A percentile compares a stretch with the other conserved stretches of the same genome.
These are phyloP conservation scores for Lepidurus packardi DNA, from an alignment of 1,140 invertebrate species.

Conservation along the genomic window DNA sequence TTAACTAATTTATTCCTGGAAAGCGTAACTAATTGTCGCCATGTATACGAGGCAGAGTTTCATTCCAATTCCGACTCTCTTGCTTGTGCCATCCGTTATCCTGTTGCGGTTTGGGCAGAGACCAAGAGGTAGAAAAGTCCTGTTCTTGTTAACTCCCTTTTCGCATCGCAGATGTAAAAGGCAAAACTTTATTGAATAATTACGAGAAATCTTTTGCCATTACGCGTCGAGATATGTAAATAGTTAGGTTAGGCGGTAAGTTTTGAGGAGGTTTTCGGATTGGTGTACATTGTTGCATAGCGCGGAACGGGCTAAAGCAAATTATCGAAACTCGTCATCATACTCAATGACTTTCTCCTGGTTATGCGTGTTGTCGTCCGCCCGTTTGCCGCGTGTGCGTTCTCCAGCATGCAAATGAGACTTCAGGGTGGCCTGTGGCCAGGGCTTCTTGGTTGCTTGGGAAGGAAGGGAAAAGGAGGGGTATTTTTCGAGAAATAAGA, in stretches of 20 bases:
- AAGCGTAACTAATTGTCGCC: constrained; percentile 12
- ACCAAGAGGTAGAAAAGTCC: neutral
- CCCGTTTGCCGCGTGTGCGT: constrained; percentile 12
- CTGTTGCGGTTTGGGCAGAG: neutral
- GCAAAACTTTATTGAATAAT: neutral
- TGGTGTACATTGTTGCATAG: neutral
- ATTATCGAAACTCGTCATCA: constrained; percentile 22
- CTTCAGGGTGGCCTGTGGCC: constrained; percentile 15
- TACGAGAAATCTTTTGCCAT: neutral
- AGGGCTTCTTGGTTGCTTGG: neutral
- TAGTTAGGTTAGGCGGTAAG: neutral
- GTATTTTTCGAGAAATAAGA: neutral
- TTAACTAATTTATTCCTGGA: constrained; percentile 5
- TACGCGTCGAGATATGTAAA: neutral
- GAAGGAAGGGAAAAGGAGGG: neutral
- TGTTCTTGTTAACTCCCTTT: constrained; percentile 11
- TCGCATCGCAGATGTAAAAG: neutral
- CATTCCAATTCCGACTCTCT: constrained; percentile 5
- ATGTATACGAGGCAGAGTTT: neutral
- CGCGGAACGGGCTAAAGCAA: neutral
- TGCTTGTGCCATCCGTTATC: neutral
- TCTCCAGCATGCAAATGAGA: constrained; percentile 14
- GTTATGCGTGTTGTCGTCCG: constrained; percentile 9
- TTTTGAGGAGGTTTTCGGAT: neutral
- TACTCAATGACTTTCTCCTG: constrained; percentile 14